A percentile compares a stretch with the other conserved stretches of the same genome.
Evolutionary conservation across 2,113 vertebrate species (phyloP).

Genomic region (Noctilio leporinus): DNA sequence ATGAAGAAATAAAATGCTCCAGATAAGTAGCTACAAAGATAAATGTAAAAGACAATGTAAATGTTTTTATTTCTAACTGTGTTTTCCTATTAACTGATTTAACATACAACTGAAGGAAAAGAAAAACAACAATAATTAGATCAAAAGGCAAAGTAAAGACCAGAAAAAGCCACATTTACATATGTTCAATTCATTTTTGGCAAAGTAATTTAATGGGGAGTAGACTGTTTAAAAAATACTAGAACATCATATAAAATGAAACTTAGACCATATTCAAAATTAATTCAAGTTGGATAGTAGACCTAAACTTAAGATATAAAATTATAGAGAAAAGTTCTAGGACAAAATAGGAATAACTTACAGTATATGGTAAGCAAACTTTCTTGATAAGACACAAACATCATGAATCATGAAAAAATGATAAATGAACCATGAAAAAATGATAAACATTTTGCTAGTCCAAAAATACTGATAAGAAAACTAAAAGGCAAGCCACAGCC

Average conservation of each 20-base stretch:
- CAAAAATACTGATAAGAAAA: neutral
- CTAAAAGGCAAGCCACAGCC: neutral
- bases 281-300: neutral
- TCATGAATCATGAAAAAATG: too few species aligned
- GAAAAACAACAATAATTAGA: neutral
- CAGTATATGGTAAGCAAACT: neutral
- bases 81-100: neutral
- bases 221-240: neutral
- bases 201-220: neutral
- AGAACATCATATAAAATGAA: neutral
- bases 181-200: neutral
- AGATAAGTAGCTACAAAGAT: neutral
- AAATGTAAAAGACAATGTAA: neutral
- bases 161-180: neutral
- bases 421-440: neutral
- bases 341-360: neutral
- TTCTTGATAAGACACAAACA: neutral
- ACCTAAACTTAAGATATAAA: neutral
- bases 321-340: neutral
- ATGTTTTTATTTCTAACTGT: neutral
- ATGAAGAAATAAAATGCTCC: neutral
- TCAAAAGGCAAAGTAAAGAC: neutral
- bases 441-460: neutral
- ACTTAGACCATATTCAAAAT: neutral
- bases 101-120: neutral